Evolutionary conservation across 2,797 vertebrate species (phyloP).

Genomic region (Sebastes cheni): DNA sequence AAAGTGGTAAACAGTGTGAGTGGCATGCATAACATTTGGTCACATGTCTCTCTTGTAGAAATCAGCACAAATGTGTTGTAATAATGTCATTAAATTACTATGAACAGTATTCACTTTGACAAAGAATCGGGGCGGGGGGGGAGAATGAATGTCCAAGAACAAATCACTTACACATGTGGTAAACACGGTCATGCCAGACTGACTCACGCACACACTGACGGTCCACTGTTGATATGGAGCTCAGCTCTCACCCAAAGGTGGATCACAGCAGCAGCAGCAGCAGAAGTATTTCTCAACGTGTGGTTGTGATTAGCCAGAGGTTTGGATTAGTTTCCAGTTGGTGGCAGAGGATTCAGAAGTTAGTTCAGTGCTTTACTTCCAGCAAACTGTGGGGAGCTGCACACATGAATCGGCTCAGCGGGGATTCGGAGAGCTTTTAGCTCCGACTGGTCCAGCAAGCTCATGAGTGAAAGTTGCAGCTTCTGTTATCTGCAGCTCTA

Average conservation of each 20-base stretch:
- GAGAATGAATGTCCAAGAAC: neutral
- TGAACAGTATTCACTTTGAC: neutral
- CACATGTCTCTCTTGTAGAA: neutral
- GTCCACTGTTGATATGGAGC: constrained; percentile 1
- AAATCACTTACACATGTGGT: neutral
- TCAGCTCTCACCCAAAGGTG: constrained; percentile 6
- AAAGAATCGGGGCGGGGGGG: too few species aligned
- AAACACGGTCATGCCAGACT: neutral
- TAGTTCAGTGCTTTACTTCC: constrained; percentile 12
- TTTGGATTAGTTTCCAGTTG: constrained; percentile 16
- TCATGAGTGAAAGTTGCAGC: constrained; percentile 7
- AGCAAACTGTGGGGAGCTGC: constrained; percentile 1
- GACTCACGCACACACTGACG: neutral
- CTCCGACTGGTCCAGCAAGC: neutral
- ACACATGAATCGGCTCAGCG: constrained; percentile 20
- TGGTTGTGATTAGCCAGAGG: constrained; percentile 22
- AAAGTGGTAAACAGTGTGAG: neutral
- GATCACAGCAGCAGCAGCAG: neutral
- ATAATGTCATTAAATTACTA: neutral
- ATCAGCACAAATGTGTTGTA: neutral
- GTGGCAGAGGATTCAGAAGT: constrained; percentile 27
- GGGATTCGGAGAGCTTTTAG: constrained; percentile 27
- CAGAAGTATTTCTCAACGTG: constrained; percentile 20
- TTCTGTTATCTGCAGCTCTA: constrained; percentile 43
- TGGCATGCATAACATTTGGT: neutral